A percentile compares a stretch with the other conserved stretches of the same genome.
Evolutionary conservation across 2,113 vertebrate genomes (phyloP).

Genomic region (Eretmochelys imbricata): DNA sequence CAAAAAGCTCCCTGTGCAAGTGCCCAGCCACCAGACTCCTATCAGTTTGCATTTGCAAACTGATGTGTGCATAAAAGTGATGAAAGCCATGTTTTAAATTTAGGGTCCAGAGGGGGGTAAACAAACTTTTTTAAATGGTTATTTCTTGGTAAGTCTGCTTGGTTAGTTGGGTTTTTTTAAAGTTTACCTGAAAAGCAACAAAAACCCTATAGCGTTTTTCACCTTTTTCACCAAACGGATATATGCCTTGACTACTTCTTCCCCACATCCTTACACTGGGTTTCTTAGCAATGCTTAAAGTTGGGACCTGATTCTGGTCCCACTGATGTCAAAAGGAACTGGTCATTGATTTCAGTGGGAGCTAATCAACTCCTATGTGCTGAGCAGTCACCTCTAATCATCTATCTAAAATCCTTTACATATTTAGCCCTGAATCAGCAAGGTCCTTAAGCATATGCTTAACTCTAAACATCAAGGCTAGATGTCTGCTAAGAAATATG

Average conservation of each 20-base stretch:
- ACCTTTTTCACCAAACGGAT: not conserved
- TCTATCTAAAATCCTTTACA: not conserved
- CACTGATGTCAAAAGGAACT: not conserved
- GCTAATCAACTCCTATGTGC: conserved; percentile 1
- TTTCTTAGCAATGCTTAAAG: not conserved
- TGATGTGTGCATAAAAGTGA: not conserved
- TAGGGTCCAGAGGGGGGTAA: not conserved
- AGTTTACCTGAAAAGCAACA: not conserved
- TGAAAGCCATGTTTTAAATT: not conserved
- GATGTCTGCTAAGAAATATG: not conserved
- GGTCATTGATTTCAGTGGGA: not conserved
- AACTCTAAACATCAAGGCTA: not conserved
- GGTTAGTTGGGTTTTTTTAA: not conserved
- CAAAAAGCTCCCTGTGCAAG: not conserved
- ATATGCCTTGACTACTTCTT: not conserved
- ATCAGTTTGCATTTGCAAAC: not conserved
- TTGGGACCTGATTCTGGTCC: not conserved
- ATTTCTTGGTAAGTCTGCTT: not conserved
- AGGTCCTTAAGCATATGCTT: not conserved
- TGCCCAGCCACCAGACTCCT: not conserved
- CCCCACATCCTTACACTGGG: not conserved
- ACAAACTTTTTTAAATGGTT: not conserved
- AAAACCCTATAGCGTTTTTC: not conserved
- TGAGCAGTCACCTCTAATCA: not conserved
- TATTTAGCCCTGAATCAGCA: not conserved